Conservation (phyloP, 2,113 vertebrate species). For the Procavia capensis region DNA sequence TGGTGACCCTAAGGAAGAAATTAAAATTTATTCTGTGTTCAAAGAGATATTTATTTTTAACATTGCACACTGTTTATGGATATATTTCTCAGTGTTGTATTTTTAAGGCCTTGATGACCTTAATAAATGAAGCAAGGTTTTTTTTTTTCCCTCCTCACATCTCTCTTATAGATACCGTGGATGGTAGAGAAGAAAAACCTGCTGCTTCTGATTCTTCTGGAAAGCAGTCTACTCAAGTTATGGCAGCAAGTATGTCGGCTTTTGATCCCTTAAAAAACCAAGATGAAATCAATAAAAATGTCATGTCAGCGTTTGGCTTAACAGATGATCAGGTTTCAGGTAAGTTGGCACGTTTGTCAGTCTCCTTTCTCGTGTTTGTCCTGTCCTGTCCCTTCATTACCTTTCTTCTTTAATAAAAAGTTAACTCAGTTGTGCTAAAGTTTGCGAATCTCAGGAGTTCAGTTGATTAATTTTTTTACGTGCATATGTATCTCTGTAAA, state of each 20-base stretch:
- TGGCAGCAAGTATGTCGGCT: conserved; percentile 98
- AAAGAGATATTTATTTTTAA: conserved; percentile 18
- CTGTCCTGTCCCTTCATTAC: not conserved
- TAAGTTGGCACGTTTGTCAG: conserved; percentile 79
- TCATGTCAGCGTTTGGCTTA: conserved; percentile 97
- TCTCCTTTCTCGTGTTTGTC: not conserved
- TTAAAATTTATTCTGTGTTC: conserved; percentile 8
- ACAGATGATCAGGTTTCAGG: conserved; percentile 96
- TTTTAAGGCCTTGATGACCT: not conserved
- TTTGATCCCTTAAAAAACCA: conserved; percentile 99
- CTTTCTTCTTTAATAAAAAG: not conserved
- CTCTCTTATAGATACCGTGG: conserved; percentile 87
- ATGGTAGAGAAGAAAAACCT: conserved; percentile 93
- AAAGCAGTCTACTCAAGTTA: conserved; percentile 95
- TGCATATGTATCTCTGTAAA: not conserved
- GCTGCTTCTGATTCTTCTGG: conserved; percentile 90
- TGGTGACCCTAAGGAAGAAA: too few relatives aligned
- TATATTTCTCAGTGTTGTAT: not conserved
- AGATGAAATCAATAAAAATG: conserved; percentile 98
- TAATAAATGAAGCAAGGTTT: not conserved
- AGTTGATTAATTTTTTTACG: not conserved
- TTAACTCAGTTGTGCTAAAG: conserved; percentile 27
- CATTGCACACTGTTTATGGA: not conserved
- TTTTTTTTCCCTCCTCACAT: conserved; percentile 15
- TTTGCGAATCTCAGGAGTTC: not conserved